Conservation (phyloP, 2,888 invertebrate species). For the Glaucopsyche alexis region DNA sequence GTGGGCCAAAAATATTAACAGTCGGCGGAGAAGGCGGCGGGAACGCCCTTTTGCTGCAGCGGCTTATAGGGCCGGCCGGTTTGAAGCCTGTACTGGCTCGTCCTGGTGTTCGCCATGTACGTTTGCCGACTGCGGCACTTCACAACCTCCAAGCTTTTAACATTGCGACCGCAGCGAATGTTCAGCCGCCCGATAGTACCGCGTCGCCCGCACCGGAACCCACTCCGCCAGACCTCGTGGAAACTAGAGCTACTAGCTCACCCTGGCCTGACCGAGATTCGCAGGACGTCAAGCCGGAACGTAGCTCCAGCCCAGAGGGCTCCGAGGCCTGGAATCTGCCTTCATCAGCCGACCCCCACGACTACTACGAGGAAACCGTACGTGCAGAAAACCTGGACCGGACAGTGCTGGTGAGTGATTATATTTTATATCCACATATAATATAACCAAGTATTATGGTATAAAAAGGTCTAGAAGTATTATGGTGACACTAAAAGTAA, state of each 20-base stretch:
- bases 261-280: conserved; percentile 64
- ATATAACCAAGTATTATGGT: background rate
- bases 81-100: conserved; percentile 76
- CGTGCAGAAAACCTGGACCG: conserved; percentile 66
- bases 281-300: conserved; percentile 58
- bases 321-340: conserved; percentile 68
- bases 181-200: conserved; percentile 62
- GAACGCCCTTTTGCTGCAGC: conserved; percentile 83
- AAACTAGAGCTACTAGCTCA: conserved; percentile 60
- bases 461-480: background rate
- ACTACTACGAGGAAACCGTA: conserved; percentile 72
- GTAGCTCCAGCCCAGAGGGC: conserved; percentile 64
- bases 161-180: conserved; percentile 54
- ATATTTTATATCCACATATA: background rate
- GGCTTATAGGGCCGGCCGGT: conserved; percentile 83
- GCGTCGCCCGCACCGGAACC: conserved; percentile 58
- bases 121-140: conserved; percentile 67
- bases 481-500: too few species aligned
- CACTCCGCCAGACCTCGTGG: conserved; percentile 64
- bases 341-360: conserved; percentile 57
- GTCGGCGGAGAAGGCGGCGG: conserved; percentile 73
- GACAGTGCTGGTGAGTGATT: conserved; percentile 69
- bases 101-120: conserved; percentile 78
- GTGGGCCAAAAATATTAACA: conserved; percentile 79
- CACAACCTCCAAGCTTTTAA: conserved; percentile 71